These are phyloP conservation scores for Amphiprion ocellaris DNA, from an alignment of 2,113 vertebrate species.

Conservation along the genomic window DNA sequence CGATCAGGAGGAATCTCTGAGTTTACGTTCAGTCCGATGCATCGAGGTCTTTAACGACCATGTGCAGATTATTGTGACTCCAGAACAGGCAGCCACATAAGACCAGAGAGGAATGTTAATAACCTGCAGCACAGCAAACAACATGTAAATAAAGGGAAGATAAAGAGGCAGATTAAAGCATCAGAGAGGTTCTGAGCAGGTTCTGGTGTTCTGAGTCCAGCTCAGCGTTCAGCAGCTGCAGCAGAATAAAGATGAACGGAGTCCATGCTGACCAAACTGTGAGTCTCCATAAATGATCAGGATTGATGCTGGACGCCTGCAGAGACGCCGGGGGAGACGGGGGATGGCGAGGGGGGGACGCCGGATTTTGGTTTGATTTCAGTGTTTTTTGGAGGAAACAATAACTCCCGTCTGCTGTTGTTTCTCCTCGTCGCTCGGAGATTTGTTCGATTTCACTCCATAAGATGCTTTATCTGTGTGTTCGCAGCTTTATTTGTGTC, in stretches of 20 bases:
- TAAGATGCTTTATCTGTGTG: not conserved
- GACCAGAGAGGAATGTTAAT: no score
- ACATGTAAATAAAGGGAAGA: no score
- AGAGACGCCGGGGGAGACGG: not conserved
- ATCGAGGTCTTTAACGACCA: no score
- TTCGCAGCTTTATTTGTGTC: no score
- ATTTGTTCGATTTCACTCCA: not conserved
- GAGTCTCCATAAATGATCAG: constrained; percentile 50
- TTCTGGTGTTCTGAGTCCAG: no score
- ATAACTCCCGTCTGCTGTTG: not conserved
- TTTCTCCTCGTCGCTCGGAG: not conserved
- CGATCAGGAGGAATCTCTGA: no score
- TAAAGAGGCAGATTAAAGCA: no score
- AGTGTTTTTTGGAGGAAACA: constrained; percentile 4
- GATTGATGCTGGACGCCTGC: constrained; percentile 37
- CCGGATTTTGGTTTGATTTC: constrained; percentile 11
- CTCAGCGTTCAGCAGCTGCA: not conserved
- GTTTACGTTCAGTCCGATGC: no score
- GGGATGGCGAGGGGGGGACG: not conserved
- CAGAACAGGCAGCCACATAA: no score
- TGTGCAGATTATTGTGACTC: no score
- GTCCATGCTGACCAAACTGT: constrained; percentile 20
- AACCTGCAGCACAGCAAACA: no score
- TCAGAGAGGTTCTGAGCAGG: no score
- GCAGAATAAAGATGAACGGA: constrained; percentile 22